Base-by-base conservation (phyloP, 1,140 invertebrate genomes). In the Drosophila bifasciata region DNA sequence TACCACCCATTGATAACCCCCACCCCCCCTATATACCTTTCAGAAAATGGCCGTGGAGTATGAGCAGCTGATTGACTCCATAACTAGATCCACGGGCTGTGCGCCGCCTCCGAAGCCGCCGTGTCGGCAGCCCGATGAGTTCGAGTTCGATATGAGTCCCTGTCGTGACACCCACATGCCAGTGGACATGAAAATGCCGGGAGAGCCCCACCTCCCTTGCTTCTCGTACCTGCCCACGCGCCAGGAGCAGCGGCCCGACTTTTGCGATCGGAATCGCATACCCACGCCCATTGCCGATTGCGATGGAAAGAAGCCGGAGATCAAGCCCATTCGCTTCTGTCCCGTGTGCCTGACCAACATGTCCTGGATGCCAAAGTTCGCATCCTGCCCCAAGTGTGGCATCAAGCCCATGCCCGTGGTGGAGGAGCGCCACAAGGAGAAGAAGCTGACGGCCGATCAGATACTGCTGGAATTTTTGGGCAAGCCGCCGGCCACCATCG, bases 321-420 rank as follows among this genome's bases (percentile, higher is more conserved):
- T 76, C 1, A 88, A 83, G 32, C 75, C 78, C 6, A 73, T 64
- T 8, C 68, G 84, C 1, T 89, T 89, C 23, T 89, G 84, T 49
- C 84, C 79, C 8, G 62, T 89, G 44, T 89, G 84, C 28, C 48
- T 89, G n/a, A 89, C 67, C 36, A 89, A 84, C 7, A 89, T 89
- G 79, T 84, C 84, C 6, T 89, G 84, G 84, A 9, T 89, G 46
- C 84, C 84, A 0, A 89, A 84, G 15, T 83, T 89, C 1, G 84
- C 84, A 0, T 57, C 84, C 1, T 89, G 84, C 8, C 76, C 79
- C 8, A 89, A 79, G 16, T 89, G 84, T 9, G 84, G 84, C 0
- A 15, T 79, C 1, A 89, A 89, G 16, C 84, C 84, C 0, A 71
- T 52, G 68, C 84, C 84, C 1, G 28, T 71, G 3, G 28, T 79